A percentile compares a stretch with the other conserved stretches of the same genome.
Evolutionary conservation across 2,113 vertebrate genomes (phyloP).

Genomic region (Chrysochloris asiatica): DNA sequence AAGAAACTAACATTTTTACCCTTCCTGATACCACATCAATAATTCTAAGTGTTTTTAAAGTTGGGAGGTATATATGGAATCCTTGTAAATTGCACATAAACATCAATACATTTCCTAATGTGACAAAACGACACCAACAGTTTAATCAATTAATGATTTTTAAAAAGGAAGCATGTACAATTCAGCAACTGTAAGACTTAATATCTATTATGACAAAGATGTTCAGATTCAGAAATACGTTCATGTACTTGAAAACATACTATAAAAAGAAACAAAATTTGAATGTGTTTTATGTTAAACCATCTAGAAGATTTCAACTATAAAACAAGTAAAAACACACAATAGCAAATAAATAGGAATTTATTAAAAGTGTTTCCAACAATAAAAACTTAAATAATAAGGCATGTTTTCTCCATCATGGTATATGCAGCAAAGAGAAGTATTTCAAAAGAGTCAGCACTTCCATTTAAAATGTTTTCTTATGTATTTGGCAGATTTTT

Average conservation of each 20-base stretch:
- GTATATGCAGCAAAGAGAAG: background rate
- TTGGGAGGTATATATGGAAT: background rate
- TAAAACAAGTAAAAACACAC: slow-evolving; percentile 28
- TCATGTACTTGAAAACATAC: slow-evolving; percentile 14
- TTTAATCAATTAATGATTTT: background rate
- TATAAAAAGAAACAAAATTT: background rate
- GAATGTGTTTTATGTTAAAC: slow-evolving; percentile 17
- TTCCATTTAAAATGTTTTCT: slow-evolving; percentile 37
- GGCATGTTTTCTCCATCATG: slow-evolving; percentile 80
- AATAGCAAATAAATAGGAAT: slow-evolving; percentile 78
- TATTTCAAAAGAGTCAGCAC: slow-evolving; percentile 49
- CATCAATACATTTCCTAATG: background rate
- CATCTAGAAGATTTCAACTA: slow-evolving; percentile 21
- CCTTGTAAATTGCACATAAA: background rate
- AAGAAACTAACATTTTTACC: background rate
- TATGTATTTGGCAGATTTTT: slow-evolving; percentile 22
- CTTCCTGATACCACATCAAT: background rate
- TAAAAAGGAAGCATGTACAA: background rate
- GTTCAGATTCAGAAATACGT: background rate
- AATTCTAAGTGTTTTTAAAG: background rate
- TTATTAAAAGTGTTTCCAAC: slow-evolving; percentile 80
- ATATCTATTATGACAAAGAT: background rate
- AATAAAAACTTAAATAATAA: slow-evolving; percentile 82
- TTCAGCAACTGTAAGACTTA: slow-evolving; percentile 42
- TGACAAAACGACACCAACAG: background rate